Evolutionary conservation across 2,113 vertebrate species (phyloP), one percentile per base, ranked within the genome.

Genomic region (Cavia porcellus): DNA sequence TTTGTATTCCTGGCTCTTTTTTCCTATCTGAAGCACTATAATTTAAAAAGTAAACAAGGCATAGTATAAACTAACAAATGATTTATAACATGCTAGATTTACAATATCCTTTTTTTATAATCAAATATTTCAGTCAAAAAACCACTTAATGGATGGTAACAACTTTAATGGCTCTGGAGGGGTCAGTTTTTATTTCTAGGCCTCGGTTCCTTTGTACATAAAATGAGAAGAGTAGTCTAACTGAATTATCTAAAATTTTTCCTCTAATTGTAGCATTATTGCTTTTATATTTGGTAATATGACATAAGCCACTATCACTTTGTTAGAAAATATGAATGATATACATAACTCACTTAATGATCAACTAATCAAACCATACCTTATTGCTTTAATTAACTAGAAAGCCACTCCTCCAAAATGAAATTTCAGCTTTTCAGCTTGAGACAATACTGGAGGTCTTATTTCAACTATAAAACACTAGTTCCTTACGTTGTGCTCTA

Each of bases 31-130:
- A 70, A 47, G 28, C 2, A 35, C 32, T 86, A 62, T 70, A 85
- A n/a, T 90, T 93, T 87, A 85, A 62, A 93, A 93, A 93, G 24
- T 45, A 94, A 90, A 55, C 2, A 95, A 77, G n/a, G 80, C n/a
- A 74, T 8, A 80, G 61, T 38, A 10, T 30, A 96, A 95, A 96
- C 84, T 81, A 79, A 50, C 64, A 80, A 52, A 79, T 95, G 57
- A 85, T 55, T 79, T 81, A 66, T 38, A 64, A 14, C 5, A 70
- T 92, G 35, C 4, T 74, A 45, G 5, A 80, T 84, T 75, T 97
- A 68, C 20, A 28, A 75, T 47, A 7, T 77, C 9, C 64, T 96
- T 95, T 83, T 5, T 38, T 72, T 52, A 74, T 94, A 19, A 94
- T 72, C 38, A 72, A 75, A 82, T 94, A 62, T 24, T 47, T 95